Evolutionary conservation across 1,140 invertebrate species (phyloP).

Genomic region (Trichonephila inaurata): DNA sequence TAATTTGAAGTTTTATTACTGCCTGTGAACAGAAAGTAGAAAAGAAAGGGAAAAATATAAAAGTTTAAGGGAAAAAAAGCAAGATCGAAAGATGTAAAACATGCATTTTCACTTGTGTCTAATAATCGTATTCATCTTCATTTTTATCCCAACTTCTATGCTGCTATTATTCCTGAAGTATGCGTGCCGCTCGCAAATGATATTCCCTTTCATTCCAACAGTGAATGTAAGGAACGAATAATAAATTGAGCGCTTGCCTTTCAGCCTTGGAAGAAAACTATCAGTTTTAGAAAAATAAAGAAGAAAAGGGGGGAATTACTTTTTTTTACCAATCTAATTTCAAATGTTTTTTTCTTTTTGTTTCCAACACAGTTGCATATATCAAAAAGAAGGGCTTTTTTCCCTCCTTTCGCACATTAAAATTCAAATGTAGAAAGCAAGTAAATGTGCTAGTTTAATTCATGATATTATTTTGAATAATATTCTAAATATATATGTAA

Average conservation of each 20-base stretch:
- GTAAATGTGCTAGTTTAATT: too few relatives aligned
- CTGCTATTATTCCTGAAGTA: slow-evolving; percentile 15
- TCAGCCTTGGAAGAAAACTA: neutral
- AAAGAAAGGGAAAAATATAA: neutral
- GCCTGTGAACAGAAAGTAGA: neutral
- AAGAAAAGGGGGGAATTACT: neutral
- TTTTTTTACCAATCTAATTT: slow-evolving; percentile 30
- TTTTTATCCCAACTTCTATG: slow-evolving; percentile 48
- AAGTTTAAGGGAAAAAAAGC: neutral
- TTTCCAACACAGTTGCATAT: neutral
- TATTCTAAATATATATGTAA: too few relatives aligned
- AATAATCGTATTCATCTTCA: slow-evolving; percentile 69
- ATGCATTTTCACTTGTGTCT: slow-evolving; percentile 41
- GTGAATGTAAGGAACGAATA: slow-evolving; percentile 33
- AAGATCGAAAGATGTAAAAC: slow-evolving; percentile 41
- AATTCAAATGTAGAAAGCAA: too few relatives aligned
- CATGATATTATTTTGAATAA: too few relatives aligned
- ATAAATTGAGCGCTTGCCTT: slow-evolving; percentile 24
- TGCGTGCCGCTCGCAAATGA: slow-evolving; percentile 26
- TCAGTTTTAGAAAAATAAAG: neutral
- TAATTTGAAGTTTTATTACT: slow-evolving; percentile 62
- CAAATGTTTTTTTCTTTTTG: slow-evolving; percentile 3
- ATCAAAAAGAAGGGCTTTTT: neutral
- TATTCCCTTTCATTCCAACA: slow-evolving; percentile 5
- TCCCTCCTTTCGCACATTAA: too few relatives aligned